Conservation (phyloP, 37 sponge, comb jelly and placozoan species). For the Beroe forskalii region DNA sequence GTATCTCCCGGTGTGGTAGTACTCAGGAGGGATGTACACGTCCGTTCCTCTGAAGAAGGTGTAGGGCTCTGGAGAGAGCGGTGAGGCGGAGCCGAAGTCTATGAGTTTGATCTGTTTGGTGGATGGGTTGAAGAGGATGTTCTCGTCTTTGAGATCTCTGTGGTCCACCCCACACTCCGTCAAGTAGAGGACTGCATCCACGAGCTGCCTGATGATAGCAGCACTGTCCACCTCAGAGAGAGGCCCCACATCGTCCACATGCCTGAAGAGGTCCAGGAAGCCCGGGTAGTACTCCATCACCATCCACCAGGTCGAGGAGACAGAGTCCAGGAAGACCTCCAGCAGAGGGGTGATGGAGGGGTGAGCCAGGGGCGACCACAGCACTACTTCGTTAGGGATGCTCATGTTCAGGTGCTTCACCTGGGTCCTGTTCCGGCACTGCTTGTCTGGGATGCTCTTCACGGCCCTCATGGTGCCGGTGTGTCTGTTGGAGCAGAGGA, state of each 20-base stretch:
- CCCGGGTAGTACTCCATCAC: slow-evolving; percentile 57
- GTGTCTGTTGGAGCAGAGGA: not conserved
- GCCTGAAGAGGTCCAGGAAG: slow-evolving; percentile 23
- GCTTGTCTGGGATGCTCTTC: not conserved
- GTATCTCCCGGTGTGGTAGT: not conserved
- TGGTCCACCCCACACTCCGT: slow-evolving; percentile 7
- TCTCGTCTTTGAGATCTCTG: slow-evolving; percentile 63
- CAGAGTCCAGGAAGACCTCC: not conserved
- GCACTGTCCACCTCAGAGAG: not conserved
- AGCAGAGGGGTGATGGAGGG: slow-evolving; percentile 10
- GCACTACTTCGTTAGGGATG: slow-evolving; percentile 28
- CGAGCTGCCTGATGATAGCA: slow-evolving; percentile 22
- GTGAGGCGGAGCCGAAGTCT: slow-evolving; percentile 38
- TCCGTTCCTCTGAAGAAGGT: slow-evolving; percentile 19
- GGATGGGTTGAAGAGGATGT: slow-evolving; percentile 56
- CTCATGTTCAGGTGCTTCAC: not conserved
- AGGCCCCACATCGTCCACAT: not conserved
- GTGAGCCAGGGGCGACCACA: slow-evolving; percentile 7
- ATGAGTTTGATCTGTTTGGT: slow-evolving; percentile 47
- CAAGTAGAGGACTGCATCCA: slow-evolving; percentile 20
- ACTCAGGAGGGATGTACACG: slow-evolving; percentile 43
- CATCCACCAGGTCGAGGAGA: not conserved
- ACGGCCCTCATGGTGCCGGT: not conserved
- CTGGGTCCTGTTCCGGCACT: slow-evolving; percentile 34
- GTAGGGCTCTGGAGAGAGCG: slow-evolving; percentile 22